These are phyloP conservation scores for Sylvia atricapilla DNA, from an alignment of 2,113 vertebrate genomes.

Conservation along the genomic window DNA sequence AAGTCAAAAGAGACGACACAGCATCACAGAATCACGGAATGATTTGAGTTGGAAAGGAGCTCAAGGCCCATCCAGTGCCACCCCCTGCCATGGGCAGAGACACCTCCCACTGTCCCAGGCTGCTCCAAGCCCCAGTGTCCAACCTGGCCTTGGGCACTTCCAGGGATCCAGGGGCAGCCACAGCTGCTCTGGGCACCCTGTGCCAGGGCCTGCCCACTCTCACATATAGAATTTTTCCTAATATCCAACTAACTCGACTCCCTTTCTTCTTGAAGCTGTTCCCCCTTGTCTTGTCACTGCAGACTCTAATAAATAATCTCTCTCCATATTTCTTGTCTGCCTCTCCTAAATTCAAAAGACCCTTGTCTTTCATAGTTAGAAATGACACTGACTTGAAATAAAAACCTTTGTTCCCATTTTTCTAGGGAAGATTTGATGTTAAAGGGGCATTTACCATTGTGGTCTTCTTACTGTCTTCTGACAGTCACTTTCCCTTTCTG, in stretches of 20 bases:
- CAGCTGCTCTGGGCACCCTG: fast-evolving
- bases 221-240: background rate
- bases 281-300: background rate
- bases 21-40: background rate
- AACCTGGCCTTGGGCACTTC: fast-evolving
- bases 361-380: background rate
- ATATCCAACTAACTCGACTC: background rate
- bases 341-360: background rate
- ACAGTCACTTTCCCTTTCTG: background rate
- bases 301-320: background rate
- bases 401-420: background rate
- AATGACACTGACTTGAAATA: background rate
- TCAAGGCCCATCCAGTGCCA: fast-evolving
- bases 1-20: background rate
- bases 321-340: background rate
- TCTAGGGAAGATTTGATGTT: background rate
- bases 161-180: background rate
- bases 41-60: background rate
- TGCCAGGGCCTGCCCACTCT: fast-evolving
- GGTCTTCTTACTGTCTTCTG: background rate
- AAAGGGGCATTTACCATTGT: background rate
- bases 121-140: background rate
- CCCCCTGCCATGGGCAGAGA: background rate
- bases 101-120: background rate
- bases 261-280: background rate